Evolutionary conservation across 2,113 vertebrate species (phyloP), one percentile per base, ranked within the genome.

Genomic region (Gopherus evgoodei): DNA sequence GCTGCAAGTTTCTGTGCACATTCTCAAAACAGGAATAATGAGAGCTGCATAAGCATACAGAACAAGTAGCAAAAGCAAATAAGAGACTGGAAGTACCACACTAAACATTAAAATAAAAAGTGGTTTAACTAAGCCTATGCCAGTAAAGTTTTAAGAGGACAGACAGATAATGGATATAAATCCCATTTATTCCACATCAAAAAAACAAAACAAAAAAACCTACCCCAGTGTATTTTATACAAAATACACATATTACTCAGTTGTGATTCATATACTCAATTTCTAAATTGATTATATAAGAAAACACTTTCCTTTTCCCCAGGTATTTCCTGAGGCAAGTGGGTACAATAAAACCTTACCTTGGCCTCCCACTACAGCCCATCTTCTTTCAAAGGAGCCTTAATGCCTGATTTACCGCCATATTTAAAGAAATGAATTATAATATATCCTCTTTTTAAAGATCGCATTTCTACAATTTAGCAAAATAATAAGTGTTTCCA

Each of bases 1-100:
- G 97, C 96, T 97, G 96, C 93, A 98, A 95, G 96, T 97, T 97
- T 98, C 95, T 97, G 94, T 94, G 97, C 93, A 97, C 97, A 84
- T 94, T 96, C 97, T 93, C 93, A 97, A 97, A 97, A 97, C 95
- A 92, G 94, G 94, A 97, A 94, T 93, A 98, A 95, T 93, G 96
- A 97, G 72, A 92, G 96, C 81, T 95, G 97, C 90, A 96, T 82
- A 96, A 98, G 97, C 96, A 97, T 95, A 97, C 91, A 3, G 6
- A 98, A 98, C 96, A 97, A 59, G 96, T 89, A 97, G 97, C 96
- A 96, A 97, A 97, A 97, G 96, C 97, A 97, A 97, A 82, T 88
- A 95, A 95, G 89, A 92, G 92, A 93, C 93, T 83, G 42, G 86
- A 94, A 97, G 50, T 94, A 97, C 91, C 92, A 97, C 96, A 62